Base-by-base conservation (phyloP, 2,888 invertebrate genomes). In the Strigamia maritima region DNA sequence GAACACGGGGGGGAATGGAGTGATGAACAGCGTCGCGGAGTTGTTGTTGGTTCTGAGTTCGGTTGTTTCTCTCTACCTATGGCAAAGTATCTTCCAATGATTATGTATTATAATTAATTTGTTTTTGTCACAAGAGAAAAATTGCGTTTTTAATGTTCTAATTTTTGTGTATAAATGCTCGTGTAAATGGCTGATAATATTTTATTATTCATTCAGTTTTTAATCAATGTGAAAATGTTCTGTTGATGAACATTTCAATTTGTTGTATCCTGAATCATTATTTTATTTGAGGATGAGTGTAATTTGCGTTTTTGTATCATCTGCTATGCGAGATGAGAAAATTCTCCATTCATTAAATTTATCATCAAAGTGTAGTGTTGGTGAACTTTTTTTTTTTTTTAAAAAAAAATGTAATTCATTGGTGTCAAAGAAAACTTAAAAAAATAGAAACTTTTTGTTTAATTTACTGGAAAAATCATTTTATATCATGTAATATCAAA, bases 251-350 rank as follows among this genome's bases (percentile, higher is more conserved):
- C 44, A n/a, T 44, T 44, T 44, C 44, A 65, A 22, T 22, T 65
- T 12, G 24, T 65, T 65, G 60, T 65, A 65, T 65, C 22, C 60
- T 65, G 60, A 65, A 65, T 65, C 60, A 22, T 65, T 65, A 24
- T 65, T 22, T 65, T 65, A 24, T 65, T 65, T 65, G 60, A 65
- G 60, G 60, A 65, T 65, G 60, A 65, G 24, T 65, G 60, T 65
- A 24, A 65, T 65, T 65, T 65, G 24, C 22, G 8, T 65, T 65
- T 65, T 65, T 65, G 1, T 65, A 65, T 65, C 60, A 65, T 65
- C 60, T 65, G 60, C 60, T 65, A 65, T 65, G 60, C 60, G 19
- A 65, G 60, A 65, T 65, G 60, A 65, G 60, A 65, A 65, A 24
- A 19, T 22, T 65, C 24, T 24, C 24, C 60, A 65, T 65, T 65